phyloP scores from a whole-genome alignment of 2,888 invertebrate species.

The Oscheius sp. region DNA sequence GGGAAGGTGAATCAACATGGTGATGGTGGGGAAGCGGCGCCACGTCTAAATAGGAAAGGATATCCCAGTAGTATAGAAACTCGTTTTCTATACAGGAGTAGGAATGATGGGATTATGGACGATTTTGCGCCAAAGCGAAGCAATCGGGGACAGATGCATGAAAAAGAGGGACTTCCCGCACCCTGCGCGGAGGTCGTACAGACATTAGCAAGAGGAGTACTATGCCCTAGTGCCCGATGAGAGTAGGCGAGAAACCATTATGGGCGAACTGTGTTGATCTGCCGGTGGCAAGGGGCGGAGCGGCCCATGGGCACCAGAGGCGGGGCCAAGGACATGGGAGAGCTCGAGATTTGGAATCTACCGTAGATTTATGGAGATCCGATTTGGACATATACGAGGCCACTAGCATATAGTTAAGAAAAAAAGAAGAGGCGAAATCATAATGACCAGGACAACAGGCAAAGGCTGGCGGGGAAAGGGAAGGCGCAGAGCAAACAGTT shows the following conservation, averaged over 20 bases:
- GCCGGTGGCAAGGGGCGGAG: slow-evolving; percentile 29
- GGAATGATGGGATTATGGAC: slow-evolving; percentile 29
- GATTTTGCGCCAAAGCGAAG: background rate
- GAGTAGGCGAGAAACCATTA: slow-evolving; percentile 1
- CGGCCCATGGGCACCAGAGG: slow-evolving; percentile 4
- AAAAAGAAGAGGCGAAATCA: background rate
- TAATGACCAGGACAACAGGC: slow-evolving; percentile 24
- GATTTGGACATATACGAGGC: too few species aligned
- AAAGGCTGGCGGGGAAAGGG: slow-evolving; percentile 30
- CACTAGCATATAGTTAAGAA: background rate
- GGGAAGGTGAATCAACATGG: background rate
- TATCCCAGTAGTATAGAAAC: background rate
- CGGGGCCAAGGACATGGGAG: slow-evolving; percentile 33
- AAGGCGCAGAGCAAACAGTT: slow-evolving; percentile 32
- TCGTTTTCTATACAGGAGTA: slow-evolving; percentile 8
- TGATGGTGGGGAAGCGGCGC: background rate
- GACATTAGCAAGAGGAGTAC: background rate
- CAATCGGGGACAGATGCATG: background rate
- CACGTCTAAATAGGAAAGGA: background rate
- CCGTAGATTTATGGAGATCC: slow-evolving; percentile 30
- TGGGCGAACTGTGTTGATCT: slow-evolving; percentile 21
- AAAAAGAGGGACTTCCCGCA: slow-evolving; percentile 26
- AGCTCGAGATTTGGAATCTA: slow-evolving; percentile 12
- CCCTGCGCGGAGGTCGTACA: slow-evolving; percentile 6
- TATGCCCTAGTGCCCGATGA: background rate